Evolutionary conservation across 2,888 invertebrate species (phyloP), one percentile per base, ranked within the genome.

Genomic region (Tenthredo mesomela): DNA sequence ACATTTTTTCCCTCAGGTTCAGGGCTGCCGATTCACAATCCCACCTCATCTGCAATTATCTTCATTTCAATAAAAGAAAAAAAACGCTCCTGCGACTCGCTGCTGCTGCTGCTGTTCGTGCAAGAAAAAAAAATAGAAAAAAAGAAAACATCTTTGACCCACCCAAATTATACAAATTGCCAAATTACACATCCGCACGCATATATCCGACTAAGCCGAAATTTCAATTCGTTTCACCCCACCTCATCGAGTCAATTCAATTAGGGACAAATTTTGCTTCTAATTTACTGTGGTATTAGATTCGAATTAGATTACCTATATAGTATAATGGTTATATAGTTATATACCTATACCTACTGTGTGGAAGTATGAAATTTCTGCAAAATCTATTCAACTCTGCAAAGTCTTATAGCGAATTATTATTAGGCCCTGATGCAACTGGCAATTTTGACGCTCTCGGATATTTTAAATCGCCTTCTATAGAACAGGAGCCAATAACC

Each of bases 401-500:
- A 43, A 12, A 15, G 47, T 47, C 12, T 12, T 15, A 47, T 4
- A 47, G 2, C 47, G 7, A n/a, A 54, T 54, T 54, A 54, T 54
- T 54, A 54, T 54, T 54, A 1, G 18, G 10, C 6, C 54, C 54
- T 54, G 54, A n/a, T 54, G n/a, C 7, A 54, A n/a, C 18, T n/a
- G 54, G n/a, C 54, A 54, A 54, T 54, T 54, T 54, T 54, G 21
- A 33, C 29, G 67, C 67, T 67, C 67, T 12, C 15, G 29, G 67
- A 67, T 67, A 71, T 71, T 71, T 71, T 71, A 43, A 21, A 71
- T 43, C 71, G n/a, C n/a, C 37, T 54, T n/a, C 54, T 54, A 54
- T n/a, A 54, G 54, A 21, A 71, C 43, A 12, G 71, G n/a, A 71
- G 71, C 71, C 71, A 71, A 71, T 40, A 71, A 71, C 71, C 54